Base-by-base conservation (phyloP, 2,888 invertebrate species). In the Acheta domesticus region DNA sequence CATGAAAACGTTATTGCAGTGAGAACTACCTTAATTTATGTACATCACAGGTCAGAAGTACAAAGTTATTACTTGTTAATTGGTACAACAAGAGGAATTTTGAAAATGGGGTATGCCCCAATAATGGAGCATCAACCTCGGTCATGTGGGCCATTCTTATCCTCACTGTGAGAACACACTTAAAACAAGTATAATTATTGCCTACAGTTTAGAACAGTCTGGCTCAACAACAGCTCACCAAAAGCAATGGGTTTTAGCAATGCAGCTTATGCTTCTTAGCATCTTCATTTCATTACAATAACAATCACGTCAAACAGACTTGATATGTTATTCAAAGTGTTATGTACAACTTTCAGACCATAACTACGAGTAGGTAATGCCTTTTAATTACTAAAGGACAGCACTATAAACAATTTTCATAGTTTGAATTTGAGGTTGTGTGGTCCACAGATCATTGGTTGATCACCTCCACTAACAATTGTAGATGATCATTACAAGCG, bases 31-130 rank as follows among this genome's bases (percentile, higher is more conserved):
- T 23, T 80, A 48, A 49, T 21, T 74, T 19, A 62, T 76, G 62
- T 78, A 77, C 77, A 80, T 81, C 80, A 74, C 81, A 80, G 80
- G 75, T 50, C 74, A 75, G 79, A 77, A 79, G 77, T 80, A 80
- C 77, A 77, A 78, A 76, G 73, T 62, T 62, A 77, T 73, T 77
- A 77, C 14, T 14, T 77, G 16, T 62, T 62, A 62, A 62, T 62
- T 62, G 62, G 62, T 62, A 62, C 62, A 62, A n/a, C 62, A 62
- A 62, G 62, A 62, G 62, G 62, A 62, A 62, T 62, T 62, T 62
- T 62, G 62, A 62, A 62, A 62, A 62, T 62, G 62, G 62, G 62
- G 4, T 19, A 62, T 62, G 62, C n/a, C n/a, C 62, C 62, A 62
- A 19, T 8, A 19, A n/a, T 62, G 62, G 62, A 62, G 62, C 62